Conservation (phyloP, 2,888 invertebrate species). For the Caenorhabditis uteleia region DNA sequence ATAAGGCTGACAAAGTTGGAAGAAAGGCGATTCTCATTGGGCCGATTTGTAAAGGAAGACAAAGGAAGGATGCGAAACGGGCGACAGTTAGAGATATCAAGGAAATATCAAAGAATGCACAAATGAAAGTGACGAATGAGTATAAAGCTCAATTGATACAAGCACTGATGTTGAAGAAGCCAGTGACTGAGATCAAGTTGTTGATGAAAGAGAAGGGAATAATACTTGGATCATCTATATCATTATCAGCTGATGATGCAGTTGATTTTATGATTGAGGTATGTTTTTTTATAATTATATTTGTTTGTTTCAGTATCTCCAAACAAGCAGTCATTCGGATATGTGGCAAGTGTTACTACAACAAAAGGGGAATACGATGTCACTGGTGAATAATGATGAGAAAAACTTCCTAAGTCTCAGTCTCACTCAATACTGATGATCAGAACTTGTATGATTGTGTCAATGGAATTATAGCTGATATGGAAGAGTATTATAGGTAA, state of each 20-base stretch:
- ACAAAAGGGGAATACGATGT: slow-evolving; percentile 16
- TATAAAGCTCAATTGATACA: slow-evolving; percentile 13
- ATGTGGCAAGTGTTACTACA: slow-evolving; percentile 74
- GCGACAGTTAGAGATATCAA: too few species aligned
- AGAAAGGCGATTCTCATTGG: too few species aligned
- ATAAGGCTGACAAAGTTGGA: too few species aligned
- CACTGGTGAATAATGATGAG: slow-evolving; percentile 69
- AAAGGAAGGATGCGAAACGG: too few species aligned
- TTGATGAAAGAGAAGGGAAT: slow-evolving; percentile 26
- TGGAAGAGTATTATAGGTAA: slow-evolving; percentile 80
- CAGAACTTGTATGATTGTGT: slow-evolving; percentile 86
- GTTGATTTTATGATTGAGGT: slow-evolving; percentile 33
- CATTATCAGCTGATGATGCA: slow-evolving; percentile 13
- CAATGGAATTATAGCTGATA: slow-evolving; percentile 86
- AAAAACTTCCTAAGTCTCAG: slow-evolving; percentile 93
- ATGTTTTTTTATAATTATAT: too few species aligned
- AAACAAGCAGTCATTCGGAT: slow-evolving; percentile 12
- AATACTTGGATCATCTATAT: slow-evolving; percentile 7
- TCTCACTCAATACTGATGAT: slow-evolving; percentile 85
- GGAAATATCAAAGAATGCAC: too few species aligned
- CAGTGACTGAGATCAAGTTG: slow-evolving; percentile 10
- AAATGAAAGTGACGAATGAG: too few species aligned
- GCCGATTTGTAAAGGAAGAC: too few species aligned
- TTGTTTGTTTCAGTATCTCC: slow-evolving; percentile 7
- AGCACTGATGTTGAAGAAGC: slow-evolving; percentile 22